A percentile compares a stretch with the other conserved stretches of the same genome.
These are phyloP conservation scores for Hyppa rectilinea DNA, from an alignment of 2,888 invertebrate genomes.

Conservation along the genomic window DNA sequence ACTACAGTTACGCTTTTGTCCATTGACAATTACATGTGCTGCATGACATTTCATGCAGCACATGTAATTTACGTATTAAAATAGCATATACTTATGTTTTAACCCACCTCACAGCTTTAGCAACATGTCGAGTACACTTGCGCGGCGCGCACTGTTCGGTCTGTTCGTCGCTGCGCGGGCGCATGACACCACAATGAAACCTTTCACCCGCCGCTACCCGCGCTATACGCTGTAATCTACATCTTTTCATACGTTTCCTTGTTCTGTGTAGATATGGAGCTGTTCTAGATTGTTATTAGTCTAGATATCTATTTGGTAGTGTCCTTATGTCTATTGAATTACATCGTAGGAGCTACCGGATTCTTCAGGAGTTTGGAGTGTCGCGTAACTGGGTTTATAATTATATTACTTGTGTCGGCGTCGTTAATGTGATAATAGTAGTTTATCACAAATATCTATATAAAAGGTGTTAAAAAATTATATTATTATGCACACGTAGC, in stretches of 20 bases:
- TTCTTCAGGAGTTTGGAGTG: conserved; percentile 13
- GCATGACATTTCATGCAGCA: not conserved
- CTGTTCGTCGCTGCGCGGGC: conserved; percentile 45
- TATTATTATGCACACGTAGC: too few species aligned
- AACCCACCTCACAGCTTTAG: conserved; percentile 14
- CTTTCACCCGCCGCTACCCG: conserved; percentile 76
- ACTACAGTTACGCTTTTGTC: not conserved
- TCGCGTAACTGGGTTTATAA: conserved; percentile 15
- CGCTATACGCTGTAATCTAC: conserved; percentile 57
- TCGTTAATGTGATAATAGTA: too few species aligned
- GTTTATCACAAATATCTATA: not conserved
- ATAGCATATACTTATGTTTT: not conserved
- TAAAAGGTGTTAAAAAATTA: too few species aligned
- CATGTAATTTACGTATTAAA: not conserved
- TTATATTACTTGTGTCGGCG: not conserved
- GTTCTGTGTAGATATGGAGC: conserved; percentile 58
- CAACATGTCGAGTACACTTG: conserved; percentile 37
- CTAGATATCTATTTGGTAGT: conserved; percentile 39
- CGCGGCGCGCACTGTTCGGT: conserved; percentile 33
- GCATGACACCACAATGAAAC: conserved; percentile 78
- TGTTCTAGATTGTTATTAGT: conserved; percentile 47
- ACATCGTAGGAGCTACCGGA: conserved; percentile 11
- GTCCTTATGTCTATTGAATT: conserved; percentile 29
- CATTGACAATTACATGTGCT: too few species aligned
- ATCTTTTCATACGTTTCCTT: conserved; percentile 64